phyloP scores from a whole-genome alignment of 2,113 vertebrate genomes.

The Rattus norvegicus region GRCr8 NC_086021.1:120287001-120287500 shows the following conservation, averaged over 20 bases:
- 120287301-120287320: neutral
- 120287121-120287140: neutral
- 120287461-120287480: neutral
- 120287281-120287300: neutral
- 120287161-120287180: neutral
- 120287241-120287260: neutral
- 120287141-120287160: neutral
- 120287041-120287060: neutral
- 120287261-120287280: neutral
- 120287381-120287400: neutral
- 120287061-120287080: neutral
- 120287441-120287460: neutral
- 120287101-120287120: neutral
- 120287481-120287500: neutral
- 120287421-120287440: no score
- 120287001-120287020: neutral
- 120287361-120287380: neutral
- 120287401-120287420: neutral
- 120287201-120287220: neutral
- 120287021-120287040: neutral
- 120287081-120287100: rapidly evolving
- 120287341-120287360: neutral
- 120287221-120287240: neutral
- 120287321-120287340: neutral
- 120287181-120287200: neutral